Evolutionary conservation across 2,888 invertebrate genomes (phyloP).

Genomic region (Schrankia costaestrigalis): DNA sequence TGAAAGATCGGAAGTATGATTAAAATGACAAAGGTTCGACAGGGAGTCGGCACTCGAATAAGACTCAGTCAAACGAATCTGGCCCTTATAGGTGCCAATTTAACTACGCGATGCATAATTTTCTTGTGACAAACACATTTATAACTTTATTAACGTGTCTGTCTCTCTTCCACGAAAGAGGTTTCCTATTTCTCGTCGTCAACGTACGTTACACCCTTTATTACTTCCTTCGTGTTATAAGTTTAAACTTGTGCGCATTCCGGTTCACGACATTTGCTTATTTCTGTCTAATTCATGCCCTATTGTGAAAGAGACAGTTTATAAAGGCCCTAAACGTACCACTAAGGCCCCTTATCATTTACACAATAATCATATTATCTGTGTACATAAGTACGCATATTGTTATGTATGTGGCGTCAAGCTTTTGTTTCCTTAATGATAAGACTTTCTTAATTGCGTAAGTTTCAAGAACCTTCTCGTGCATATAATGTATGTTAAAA

Average conservation of each 20-base stretch:
- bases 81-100: conserved; percentile 48
- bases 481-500: conserved; percentile 15
- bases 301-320: conserved; percentile 32
- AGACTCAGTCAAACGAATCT: conserved; percentile 47
- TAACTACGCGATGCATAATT: conserved; percentile 40
- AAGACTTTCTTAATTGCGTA: conserved; percentile 30
- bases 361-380: conserved; percentile 25
- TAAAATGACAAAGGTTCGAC: conserved; percentile 80
- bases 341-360: conserved; percentile 25
- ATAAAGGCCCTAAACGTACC: conserved; percentile 24
- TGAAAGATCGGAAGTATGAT: conserved; percentile 77
- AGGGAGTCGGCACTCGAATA: conserved; percentile 52
- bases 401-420: conserved; percentile 27
- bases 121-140: conserved; percentile 43
- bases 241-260: conserved; percentile 39
- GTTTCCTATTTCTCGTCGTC: conserved; percentile 42
- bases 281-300: conserved; percentile 37
- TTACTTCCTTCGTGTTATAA: conserved; percentile 44
- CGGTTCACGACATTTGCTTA: conserved; percentile 35
- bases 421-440: conserved; percentile 35
- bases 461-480: conserved; percentile 20
- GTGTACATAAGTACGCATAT: conserved; percentile 31
- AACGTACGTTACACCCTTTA: conserved; percentile 45
- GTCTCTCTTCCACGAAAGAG: conserved; percentile 44
- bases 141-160: conserved; percentile 59